Percentiles rank a stretch among this genome's conserved stretches.
Conservation (phyloP, 2,113 vertebrate genomes). For the Rafetus swinhoei region DNA sequence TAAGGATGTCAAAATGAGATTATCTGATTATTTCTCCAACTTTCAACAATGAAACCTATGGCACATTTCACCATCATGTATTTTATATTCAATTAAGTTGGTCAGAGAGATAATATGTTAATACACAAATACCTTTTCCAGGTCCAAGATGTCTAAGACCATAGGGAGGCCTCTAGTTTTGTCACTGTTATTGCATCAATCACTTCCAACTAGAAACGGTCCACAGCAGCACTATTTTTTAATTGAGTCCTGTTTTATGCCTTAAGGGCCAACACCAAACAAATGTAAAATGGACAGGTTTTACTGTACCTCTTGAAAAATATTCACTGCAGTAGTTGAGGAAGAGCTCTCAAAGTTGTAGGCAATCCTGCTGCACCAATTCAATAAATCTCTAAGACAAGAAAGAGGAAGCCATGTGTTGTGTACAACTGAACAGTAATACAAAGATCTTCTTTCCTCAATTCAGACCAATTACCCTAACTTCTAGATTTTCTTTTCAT, state of each 20-base stretch:
- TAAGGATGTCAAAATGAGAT: too few relatives aligned
- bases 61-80: not conserved
- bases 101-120: not conserved
- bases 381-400: constrained; percentile 89
- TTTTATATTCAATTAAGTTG: accelerated
- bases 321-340: constrained; percentile 82
- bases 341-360: constrained; percentile 86
- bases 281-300: not conserved
- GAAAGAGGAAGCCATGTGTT: not conserved
- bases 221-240: not conserved
- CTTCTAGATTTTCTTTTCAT: not conserved
- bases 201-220: not conserved
- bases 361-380: constrained; percentile 94
- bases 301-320: constrained; percentile 92
- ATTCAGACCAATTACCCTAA: not conserved
- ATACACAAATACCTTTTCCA: not conserved
- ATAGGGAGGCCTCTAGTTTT: not conserved
- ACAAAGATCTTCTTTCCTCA: not conserved
- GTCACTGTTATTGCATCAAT: not conserved
- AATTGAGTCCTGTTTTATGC: not conserved
- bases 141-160: not conserved
- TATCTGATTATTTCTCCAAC: not conserved
- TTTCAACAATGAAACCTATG: not conserved
- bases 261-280: not conserved
- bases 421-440: not conserved